Conservation (phyloP, 2,113 vertebrate genomes). For the Synchiropus splendidus region DNA sequence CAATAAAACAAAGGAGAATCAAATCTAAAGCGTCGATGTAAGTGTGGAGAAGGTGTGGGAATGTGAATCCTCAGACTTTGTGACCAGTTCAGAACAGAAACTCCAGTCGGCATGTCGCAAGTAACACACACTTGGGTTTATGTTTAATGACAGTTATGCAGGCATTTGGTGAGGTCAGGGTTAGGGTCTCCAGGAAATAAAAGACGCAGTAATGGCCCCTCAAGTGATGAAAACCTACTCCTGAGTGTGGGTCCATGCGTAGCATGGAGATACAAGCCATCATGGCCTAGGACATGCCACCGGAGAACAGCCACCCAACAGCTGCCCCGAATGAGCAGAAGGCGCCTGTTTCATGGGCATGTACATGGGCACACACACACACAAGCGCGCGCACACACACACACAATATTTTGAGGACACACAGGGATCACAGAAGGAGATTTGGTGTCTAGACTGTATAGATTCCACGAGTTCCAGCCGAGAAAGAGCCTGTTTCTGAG, state of each 20-base stretch:
- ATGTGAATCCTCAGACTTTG: too few species aligned
- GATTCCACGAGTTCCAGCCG: conserved; percentile 61
- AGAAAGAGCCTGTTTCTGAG: conserved; percentile 23
- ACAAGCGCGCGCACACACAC: conserved; percentile 3
- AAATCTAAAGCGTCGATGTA: too few species aligned
- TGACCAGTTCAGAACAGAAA: too few species aligned
- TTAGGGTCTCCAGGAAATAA: too few species aligned
- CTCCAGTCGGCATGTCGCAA: too few species aligned
- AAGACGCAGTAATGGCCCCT: too few species aligned
- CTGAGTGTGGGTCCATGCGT: not conserved
- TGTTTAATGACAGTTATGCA: too few species aligned
- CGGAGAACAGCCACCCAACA: conserved; percentile 34
- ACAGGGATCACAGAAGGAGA: conserved; percentile 49
- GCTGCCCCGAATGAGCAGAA: conserved; percentile 43
- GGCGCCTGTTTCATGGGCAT: conserved; percentile 33
- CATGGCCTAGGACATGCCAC: conserved; percentile 20
- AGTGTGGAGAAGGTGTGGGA: too few species aligned
- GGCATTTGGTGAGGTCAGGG: too few species aligned
- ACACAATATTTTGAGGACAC: conserved; percentile 40
- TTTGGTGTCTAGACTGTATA: conserved; percentile 63
- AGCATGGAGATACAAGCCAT: conserved; percentile 14
- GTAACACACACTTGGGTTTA: too few species aligned
- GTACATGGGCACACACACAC: conserved; percentile 4
- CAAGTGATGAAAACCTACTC: too few species aligned
- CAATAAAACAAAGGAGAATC: too few species aligned